Conservation (phyloP, 2,888 invertebrate genomes). For the Sinhomidia bicolor region DNA sequence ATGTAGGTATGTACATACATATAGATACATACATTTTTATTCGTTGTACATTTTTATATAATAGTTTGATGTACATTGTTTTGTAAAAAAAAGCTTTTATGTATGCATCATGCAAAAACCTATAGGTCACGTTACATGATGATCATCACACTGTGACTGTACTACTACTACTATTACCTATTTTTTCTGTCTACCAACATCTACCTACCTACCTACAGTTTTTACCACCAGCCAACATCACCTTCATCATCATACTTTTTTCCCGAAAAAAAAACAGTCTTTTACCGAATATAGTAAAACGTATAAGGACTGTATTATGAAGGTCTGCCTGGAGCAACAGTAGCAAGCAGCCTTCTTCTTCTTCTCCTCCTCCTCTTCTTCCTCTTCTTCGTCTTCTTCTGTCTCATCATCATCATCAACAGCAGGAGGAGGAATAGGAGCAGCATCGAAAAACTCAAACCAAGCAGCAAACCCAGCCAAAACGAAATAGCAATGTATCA, state of each 20-base stretch:
- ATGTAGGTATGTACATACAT: neutral
- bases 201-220: neutral
- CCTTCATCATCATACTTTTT: neutral
- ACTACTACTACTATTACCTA: neutral
- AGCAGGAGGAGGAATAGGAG: conserved; percentile 24
- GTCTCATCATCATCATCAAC: conserved; percentile 41
- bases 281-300: neutral
- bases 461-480: conserved; percentile 57
- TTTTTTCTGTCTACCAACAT: neutral
- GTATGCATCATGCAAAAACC: conserved; percentile 40
- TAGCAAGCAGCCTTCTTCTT: neutral
- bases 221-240: neutral
- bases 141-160: neutral
- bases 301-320: neutral
- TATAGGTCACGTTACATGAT: conserved; percentile 50
- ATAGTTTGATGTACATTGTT: conserved; percentile 14
- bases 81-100: neutral
- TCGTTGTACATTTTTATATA: neutral
- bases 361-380: conserved; percentile 31
- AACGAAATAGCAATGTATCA: conserved; percentile 72
- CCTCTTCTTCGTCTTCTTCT: conserved; percentile 25
- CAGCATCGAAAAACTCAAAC: conserved; percentile 30
- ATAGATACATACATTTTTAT: neutral
- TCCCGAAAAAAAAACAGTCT: neutral
- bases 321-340: conserved; percentile 11